Base-by-base conservation (phyloP, 2,113 vertebrate genomes). In the Tor tambroides region DNA sequence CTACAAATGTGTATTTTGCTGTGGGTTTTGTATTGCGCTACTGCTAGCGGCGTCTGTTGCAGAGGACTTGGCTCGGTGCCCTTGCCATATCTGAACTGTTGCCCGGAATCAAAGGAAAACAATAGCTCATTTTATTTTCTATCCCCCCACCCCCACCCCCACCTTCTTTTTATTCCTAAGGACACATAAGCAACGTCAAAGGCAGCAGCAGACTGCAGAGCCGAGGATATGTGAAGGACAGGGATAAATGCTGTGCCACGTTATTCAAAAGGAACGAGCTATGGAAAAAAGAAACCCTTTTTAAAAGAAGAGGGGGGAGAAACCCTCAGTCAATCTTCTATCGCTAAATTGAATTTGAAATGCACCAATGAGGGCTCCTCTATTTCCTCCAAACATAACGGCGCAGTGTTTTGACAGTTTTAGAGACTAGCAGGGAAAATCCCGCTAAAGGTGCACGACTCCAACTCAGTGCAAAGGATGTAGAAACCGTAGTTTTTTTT, bases 151-250 rank as follows among this genome's bases (percentile, higher is more conserved):
- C 88, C 80, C 90, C 51, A 78, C 76, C 76, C 75, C 43, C 49
- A 56, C 91, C 93, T 91, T 86, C 90, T 90, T 54, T 61, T 32
- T 74, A 89, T 93, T 87, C 90, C 80, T 89, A 90, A 80, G 85
- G 89, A 91, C 86, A 91, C 67, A 82, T 85, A 88, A 84, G 10
- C 56, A 80, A 88, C 89, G 67, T 90, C 90, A 86, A 88, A 85
- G 83, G 85, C 65, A 82, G 72, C 82, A 46, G 84, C 78, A 83
- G 87, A 89, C 87, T 78, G 83, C 86, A 76, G 83, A 86, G 90
- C 77, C 80, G 90, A 88, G 88, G 91, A 89, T 91, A 92, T 91
- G 91, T 92, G 93, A 94, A 94, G 93, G 91, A 93, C 79, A 51
- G 84, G 83, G 85, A 86, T 80, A 86, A 86, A 85, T 88, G 89